Percentiles rank a stretch among this genome's conserved stretches.
Conservation (phyloP, 2,113 vertebrate species). For the Riparia riparia region DNA sequence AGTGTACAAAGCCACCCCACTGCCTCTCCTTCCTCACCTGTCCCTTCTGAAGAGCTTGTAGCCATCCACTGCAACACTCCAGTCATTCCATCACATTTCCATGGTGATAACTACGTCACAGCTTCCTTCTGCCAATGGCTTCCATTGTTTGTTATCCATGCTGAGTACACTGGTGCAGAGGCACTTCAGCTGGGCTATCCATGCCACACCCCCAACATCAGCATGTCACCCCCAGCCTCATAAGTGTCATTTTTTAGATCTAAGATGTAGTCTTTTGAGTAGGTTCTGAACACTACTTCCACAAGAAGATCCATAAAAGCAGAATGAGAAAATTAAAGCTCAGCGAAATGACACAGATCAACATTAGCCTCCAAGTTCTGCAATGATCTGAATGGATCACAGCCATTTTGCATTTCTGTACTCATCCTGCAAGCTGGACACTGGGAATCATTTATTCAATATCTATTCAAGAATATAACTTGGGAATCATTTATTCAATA, state of each 20-base stretch:
- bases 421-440: background rate
- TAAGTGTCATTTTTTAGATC: background rate
- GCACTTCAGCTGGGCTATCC: background rate
- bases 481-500: background rate
- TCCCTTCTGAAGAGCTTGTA: background rate
- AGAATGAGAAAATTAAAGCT: background rate
- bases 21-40: background rate
- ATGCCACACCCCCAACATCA: background rate
- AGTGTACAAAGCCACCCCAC: background rate
- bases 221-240: rapidly evolving
- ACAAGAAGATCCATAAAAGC: background rate
- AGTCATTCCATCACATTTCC: background rate
- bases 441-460: background rate
- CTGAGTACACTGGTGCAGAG: background rate
- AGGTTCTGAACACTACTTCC: background rate
- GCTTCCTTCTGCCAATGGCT: background rate
- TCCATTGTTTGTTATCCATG: background rate
- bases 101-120: background rate
- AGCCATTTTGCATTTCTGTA: background rate
- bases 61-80: background rate
- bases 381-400: background rate
- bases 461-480: background rate
- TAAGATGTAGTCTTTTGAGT: background rate
- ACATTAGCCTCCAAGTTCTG: background rate
- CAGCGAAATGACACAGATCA: background rate